phyloP scores from a whole-genome alignment of 2,797 vertebrate genomes.

The Hyperoplus immaculatus region DNA sequence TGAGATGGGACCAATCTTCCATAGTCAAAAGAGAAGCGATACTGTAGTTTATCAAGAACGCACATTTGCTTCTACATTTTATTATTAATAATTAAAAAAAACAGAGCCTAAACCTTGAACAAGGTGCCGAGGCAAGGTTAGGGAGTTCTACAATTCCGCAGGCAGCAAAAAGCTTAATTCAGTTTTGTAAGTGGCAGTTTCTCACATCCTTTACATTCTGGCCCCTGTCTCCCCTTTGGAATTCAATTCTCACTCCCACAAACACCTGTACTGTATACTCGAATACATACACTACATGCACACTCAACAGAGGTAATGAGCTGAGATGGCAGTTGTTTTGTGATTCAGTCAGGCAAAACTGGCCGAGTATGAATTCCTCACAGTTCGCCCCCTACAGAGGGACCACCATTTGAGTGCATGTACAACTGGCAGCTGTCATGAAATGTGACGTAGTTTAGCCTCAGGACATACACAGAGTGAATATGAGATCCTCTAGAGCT shows the following conservation, averaged over 20 bases:
- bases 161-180: not conserved
- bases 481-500: constrained; percentile 75
- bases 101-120: not conserved
- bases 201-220: not conserved
- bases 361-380: constrained; percentile 64
- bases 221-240: constrained; percentile 11
- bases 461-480: constrained; percentile 65
- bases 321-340: constrained; percentile 68
- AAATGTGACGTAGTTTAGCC: constrained; percentile 72
- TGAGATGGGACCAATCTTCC: not conserved
- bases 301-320: constrained; percentile 72
- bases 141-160: constrained; percentile 14
- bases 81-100: not conserved
- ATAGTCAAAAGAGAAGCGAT: not conserved
- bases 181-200: not conserved
- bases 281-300: constrained; percentile 27
- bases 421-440: constrained; percentile 81
- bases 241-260: constrained; percentile 21
- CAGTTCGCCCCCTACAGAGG: constrained; percentile 63
- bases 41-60: not conserved
- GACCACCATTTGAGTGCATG: constrained; percentile 68
- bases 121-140: not conserved
- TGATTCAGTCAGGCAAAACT: constrained; percentile 72
- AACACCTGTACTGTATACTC: constrained; percentile 31
- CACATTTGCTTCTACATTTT: not conserved